A percentile compares a stretch with the other conserved stretches of the same genome.
phyloP scores from a whole-genome alignment of 2,797 vertebrate genomes.

The Etheostoma perlongum region DNA sequence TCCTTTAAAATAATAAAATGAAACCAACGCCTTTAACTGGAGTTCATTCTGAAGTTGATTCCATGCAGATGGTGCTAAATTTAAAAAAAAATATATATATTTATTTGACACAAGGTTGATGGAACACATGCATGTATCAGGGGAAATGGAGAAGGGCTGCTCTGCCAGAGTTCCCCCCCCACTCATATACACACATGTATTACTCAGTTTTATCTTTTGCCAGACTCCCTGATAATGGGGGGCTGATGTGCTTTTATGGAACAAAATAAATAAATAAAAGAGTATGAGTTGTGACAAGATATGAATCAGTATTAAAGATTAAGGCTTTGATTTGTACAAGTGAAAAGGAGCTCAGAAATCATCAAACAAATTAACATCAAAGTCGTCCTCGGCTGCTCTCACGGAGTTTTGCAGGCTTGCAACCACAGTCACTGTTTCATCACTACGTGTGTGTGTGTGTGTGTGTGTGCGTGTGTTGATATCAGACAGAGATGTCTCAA shows the following conservation, averaged over 20 bases:
- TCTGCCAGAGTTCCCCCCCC: constrained; percentile 5
- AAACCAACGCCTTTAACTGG: too few species aligned
- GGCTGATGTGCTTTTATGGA: constrained; percentile 26
- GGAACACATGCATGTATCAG: constrained; percentile 3
- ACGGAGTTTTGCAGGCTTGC: constrained; percentile 29
- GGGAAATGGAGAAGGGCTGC: background rate
- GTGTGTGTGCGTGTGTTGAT: background rate
- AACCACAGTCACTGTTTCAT: constrained; percentile 47
- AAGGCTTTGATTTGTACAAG: constrained; percentile 52
- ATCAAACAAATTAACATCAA: constrained; percentile 68
- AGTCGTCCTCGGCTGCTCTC: constrained; percentile 38
- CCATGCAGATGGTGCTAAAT: too few species aligned
- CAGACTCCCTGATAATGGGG: constrained; percentile 16
- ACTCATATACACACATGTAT: background rate
- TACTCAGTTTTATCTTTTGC: constrained; percentile 7
- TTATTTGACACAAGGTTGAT: background rate
- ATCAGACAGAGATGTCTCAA: background rate
- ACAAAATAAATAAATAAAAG: background rate
- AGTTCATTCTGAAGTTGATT: too few species aligned
- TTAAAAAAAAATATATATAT: too few species aligned
- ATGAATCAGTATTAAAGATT: constrained; percentile 54
- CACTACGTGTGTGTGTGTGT: constrained; percentile 7
- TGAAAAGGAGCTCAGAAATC: constrained; percentile 39
- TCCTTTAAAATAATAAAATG: too few species aligned
- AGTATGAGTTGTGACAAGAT: constrained; percentile 22